Evolutionary conservation across 1,140 invertebrate genomes (phyloP), one percentile per base, ranked within the genome.

Genomic region (Brachionus rotundiformis): DNA sequence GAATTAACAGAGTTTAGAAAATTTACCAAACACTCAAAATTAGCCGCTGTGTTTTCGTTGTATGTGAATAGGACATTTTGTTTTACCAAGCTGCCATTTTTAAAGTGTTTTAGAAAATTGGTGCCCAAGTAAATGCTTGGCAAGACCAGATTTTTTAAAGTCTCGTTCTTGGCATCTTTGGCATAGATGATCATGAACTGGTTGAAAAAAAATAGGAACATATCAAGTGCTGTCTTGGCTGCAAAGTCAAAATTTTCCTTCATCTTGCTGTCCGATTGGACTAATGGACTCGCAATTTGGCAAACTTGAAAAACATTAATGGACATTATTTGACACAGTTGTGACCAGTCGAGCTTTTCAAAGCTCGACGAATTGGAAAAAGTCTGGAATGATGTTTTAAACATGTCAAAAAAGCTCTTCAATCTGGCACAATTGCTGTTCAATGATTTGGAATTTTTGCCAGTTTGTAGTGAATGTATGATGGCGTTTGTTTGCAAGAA

Each of bases 401-500:
- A 73, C 29, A 73, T 23, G 41, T 73, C 68, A 44, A 44, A 73
- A 44, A 73, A 73, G n/a, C 16, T 73, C 3, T 13, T 73, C 8
- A 73, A 23, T 31, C 41, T 73, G 3, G 10, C n/a, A 11, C 36
- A 31, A 44, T 41, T 44, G 41, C 36, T 73, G 25, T 68, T 68
- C 7, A 44, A 8, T 1, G 68, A 73, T 44, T 73, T 73, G 7
- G 68, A 73, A 41, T 73, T 41, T 73, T 73, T 73, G 16, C 68
- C 68, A 13, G 19, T 44, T 25, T 44, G 10, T 10, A 41, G n/a
- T 23, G 68, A 73, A 25, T 73, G 39, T 2, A 73, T 13, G 5
- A 73, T 73, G 11, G 68, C 68, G 11, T 73, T 73, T 44, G 44
- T 8, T 39, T 79, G 76, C 16, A 79, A 39, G 19, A 79, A 79